phyloP scores from a whole-genome alignment of 2,797 vertebrate genomes.

The Acestrorhynchus altus region DNA sequence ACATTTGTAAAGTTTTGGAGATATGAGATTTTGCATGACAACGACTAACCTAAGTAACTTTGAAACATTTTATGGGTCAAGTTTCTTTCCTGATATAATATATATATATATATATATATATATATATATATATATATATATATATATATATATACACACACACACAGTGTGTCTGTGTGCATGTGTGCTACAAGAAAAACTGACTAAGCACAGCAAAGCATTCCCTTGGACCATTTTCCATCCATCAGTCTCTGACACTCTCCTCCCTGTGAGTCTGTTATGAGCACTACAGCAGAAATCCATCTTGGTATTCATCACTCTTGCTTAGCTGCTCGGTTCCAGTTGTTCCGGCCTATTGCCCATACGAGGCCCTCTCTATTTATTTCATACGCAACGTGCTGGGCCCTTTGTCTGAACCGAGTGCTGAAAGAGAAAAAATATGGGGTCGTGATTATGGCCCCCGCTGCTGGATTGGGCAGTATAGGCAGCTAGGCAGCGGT shows the following conservation, averaged over 20 bases:
- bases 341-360: slow-evolving; percentile 47
- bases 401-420: slow-evolving; percentile 51
- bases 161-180: too few relatives aligned
- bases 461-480: slow-evolving; percentile 27
- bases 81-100: too few relatives aligned
- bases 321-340: slow-evolving; percentile 52
- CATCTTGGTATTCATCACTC: slow-evolving; percentile 47
- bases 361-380: slow-evolving; percentile 43
- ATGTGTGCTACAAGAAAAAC: slow-evolving; percentile 6
- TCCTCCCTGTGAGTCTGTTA: slow-evolving; percentile 25
- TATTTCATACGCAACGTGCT: slow-evolving; percentile 55
- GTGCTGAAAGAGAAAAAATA: background rate
- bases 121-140: too few relatives aligned
- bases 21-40: too few relatives aligned
- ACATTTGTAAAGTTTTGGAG: too few relatives aligned
- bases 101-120: too few relatives aligned
- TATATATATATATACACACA: background rate
- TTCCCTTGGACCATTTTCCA: slow-evolving; percentile 22
- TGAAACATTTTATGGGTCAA: too few relatives aligned
- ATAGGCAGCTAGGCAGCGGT: slow-evolving; percentile 31
- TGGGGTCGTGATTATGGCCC: slow-evolving; percentile 26
- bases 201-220: slow-evolving; percentile 26
- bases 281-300: slow-evolving; percentile 40
- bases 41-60: too few relatives aligned
- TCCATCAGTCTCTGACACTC: slow-evolving; percentile 20